Conservation (phyloP, 1,140 invertebrate genomes). For the Papilio polytes region DNA sequence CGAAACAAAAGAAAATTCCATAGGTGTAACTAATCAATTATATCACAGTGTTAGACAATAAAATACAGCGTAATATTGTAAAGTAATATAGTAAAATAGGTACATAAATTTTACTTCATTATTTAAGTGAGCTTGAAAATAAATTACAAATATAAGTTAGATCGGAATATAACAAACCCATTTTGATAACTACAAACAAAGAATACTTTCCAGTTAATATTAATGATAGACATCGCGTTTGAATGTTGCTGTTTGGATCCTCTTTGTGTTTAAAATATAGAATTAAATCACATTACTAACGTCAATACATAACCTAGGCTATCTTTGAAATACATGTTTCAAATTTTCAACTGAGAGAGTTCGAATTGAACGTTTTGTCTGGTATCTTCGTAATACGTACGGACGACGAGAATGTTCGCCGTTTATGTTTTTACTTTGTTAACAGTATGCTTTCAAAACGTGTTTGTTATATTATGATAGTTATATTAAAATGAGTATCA, state of each 20-base stretch:
- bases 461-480: not conserved
- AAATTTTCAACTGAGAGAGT: too few relatives aligned
- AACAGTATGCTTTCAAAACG: constrained; percentile 2
- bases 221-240: not conserved
- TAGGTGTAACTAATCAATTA: constrained; percentile 28
- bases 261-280: too few relatives aligned
- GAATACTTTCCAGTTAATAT: not conserved
- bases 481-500: constrained; percentile 30
- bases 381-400: too few relatives aligned
- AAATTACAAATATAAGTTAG: constrained; percentile 1
- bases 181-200: not conserved
- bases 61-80: constrained; percentile 39
- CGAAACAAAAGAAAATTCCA: constrained; percentile 25
- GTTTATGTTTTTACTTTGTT: not conserved
- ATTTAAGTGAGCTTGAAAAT: constrained; percentile 28
- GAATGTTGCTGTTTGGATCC: not conserved
- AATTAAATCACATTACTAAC: too few relatives aligned
- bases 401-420: too few relatives aligned
- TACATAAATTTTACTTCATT: constrained; percentile 17
- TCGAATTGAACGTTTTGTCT: too few relatives aligned
- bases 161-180: not conserved
- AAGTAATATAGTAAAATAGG: constrained; percentile 39
- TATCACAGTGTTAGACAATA: constrained; percentile 40
- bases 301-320: too few relatives aligned
- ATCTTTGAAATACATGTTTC: too few relatives aligned